These are phyloP conservation scores for Eupithecia inturbata DNA, from an alignment of 2,888 invertebrate species.

Conservation along the genomic window DNA sequence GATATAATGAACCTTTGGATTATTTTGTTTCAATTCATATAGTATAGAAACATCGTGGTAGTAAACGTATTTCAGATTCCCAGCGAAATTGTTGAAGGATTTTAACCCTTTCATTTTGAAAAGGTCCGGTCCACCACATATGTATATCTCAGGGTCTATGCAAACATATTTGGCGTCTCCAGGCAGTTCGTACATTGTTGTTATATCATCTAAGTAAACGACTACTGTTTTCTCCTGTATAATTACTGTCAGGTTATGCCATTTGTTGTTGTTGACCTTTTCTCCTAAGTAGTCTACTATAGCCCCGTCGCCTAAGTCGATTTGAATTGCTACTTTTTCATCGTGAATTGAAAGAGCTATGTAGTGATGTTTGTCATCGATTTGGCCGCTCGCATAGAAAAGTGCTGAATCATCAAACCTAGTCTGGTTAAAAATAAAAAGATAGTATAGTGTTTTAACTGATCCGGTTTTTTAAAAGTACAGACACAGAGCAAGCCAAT, in stretches of 20 bases:
- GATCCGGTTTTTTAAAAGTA: neutral
- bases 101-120: slow-evolving; percentile 92
- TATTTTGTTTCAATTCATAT: slow-evolving; percentile 92
- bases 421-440: slow-evolving; percentile 83
- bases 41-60: slow-evolving; percentile 96
- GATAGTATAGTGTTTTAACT: neutral
- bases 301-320: slow-evolving; percentile 93
- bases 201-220: slow-evolving; percentile 90
- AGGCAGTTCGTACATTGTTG: slow-evolving; percentile 88
- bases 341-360: slow-evolving; percentile 94
- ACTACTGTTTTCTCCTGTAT: slow-evolving; percentile 90
- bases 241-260: slow-evolving; percentile 95
- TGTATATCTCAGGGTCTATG: slow-evolving; percentile 97
- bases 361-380: slow-evolving; percentile 94
- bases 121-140: slow-evolving; percentile 94
- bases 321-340: slow-evolving; percentile 92
- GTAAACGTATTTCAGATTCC: slow-evolving; percentile 95
- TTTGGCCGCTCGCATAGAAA: slow-evolving; percentile 96
- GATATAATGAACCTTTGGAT: slow-evolving; percentile 93
- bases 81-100: slow-evolving; percentile 93
- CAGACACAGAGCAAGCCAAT: neutral
- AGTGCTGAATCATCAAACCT: slow-evolving; percentile 95
- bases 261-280: slow-evolving; percentile 89
- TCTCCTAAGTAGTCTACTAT: slow-evolving; percentile 87
- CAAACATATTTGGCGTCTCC: slow-evolving; percentile 88